Evolutionary conservation across 1,140 invertebrate species (phyloP).

Genomic region (Caenorhabditis brenneri): DNA sequence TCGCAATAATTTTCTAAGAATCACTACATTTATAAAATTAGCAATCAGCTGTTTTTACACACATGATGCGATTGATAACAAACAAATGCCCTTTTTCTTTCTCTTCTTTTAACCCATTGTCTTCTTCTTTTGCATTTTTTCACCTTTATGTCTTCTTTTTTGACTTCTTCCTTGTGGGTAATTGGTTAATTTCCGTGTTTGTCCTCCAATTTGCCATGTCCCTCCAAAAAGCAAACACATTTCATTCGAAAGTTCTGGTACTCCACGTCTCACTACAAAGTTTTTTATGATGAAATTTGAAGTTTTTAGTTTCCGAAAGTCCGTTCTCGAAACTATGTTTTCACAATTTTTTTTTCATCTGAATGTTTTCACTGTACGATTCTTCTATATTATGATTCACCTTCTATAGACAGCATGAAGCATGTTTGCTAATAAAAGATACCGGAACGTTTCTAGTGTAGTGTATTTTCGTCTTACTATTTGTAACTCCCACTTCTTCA

Average conservation of each 20-base stretch:
- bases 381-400: background rate
- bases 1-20: background rate
- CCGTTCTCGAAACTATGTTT: background rate
- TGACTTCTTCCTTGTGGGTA: background rate
- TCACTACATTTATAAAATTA: background rate
- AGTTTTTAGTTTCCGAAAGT: background rate
- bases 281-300: constrained; percentile 6
- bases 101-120: background rate
- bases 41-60: constrained; percentile 28
- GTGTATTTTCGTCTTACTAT: constrained; percentile 8
- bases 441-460: background rate
- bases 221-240: background rate
- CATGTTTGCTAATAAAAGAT: background rate
- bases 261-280: background rate
- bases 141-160: background rate
- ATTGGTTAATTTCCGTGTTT: constrained; percentile 28
- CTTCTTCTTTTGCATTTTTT: background rate
- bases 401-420: background rate
- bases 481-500: background rate
- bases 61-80: constrained; percentile 22
- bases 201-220: constrained; percentile 4
- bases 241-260: constrained; percentile 10
- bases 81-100: background rate
- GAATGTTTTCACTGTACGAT: background rate
- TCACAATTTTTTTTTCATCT: background rate